phyloP scores from a whole-genome alignment of 2,113 vertebrate genomes.

The Cyprinodon variegatus region DNA sequence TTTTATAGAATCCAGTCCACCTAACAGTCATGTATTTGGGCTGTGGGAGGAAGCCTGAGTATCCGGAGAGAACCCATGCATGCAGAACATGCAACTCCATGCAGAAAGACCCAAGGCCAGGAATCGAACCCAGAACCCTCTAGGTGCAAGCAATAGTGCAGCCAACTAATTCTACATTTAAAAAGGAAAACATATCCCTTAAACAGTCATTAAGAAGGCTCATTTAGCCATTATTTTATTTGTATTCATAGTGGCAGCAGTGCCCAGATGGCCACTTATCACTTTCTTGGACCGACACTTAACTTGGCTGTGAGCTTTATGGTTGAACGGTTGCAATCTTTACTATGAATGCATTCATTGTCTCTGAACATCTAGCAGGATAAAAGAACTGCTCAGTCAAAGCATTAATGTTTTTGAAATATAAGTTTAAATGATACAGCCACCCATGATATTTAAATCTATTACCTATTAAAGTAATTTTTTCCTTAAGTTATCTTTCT shows the following conservation, averaged over 20 bases:
- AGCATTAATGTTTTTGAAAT: not conserved
- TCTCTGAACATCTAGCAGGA: conserved; percentile 14
- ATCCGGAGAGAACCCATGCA: too few relatives aligned
- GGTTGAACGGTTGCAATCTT: not conserved
- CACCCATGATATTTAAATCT: not conserved
- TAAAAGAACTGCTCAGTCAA: not conserved
- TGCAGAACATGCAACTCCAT: too few relatives aligned
- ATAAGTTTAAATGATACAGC: not conserved
- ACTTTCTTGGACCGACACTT: conserved; percentile 48
- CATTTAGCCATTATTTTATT: conserved; percentile 22
- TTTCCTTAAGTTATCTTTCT: not conserved
- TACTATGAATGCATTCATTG: not conserved
- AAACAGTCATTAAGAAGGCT: conserved; percentile 14
- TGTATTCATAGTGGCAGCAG: conserved; percentile 15
- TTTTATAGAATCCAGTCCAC: too few relatives aligned
- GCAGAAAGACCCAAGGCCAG: too few relatives aligned
- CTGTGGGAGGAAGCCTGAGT: too few relatives aligned
- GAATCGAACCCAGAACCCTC: too few relatives aligned
- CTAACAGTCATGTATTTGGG: too few relatives aligned
- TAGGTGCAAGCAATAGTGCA: too few relatives aligned
- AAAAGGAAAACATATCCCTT: not conserved
- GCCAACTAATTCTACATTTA: too few relatives aligned
- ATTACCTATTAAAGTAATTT: not conserved
- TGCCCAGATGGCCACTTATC: conserved; percentile 54
- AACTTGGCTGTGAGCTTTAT: conserved; percentile 31